Evolutionary conservation across 2,888 invertebrate species (phyloP).

Genomic region (Brachypalpus laphriformis): DNA sequence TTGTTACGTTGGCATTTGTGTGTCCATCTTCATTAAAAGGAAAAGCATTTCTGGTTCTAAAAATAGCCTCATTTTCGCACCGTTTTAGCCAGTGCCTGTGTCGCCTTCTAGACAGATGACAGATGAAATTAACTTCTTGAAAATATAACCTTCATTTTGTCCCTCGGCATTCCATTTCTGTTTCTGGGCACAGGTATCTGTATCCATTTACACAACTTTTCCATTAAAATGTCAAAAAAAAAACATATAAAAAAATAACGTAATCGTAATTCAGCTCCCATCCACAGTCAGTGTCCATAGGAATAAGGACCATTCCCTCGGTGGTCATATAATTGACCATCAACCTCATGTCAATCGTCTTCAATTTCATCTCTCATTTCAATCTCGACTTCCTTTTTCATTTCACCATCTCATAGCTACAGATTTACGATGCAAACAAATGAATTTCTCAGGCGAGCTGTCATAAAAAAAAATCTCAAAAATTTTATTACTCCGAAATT

Average conservation of each 20-base stretch:
- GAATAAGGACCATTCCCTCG: constrained; percentile 17
- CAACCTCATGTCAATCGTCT: constrained; percentile 52
- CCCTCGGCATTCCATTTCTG: background rate
- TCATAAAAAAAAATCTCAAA: constrained; percentile 41
- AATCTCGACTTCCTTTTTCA: constrained; percentile 44
- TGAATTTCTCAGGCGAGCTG: constrained; percentile 39
- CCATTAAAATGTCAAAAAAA: constrained; percentile 12
- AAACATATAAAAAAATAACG: background rate
- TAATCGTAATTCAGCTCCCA: background rate
- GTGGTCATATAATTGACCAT: constrained; percentile 39
- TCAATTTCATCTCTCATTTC: constrained; percentile 57
- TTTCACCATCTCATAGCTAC: constrained; percentile 8
- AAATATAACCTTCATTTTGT: background rate
- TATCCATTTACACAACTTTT: constrained; percentile 12
- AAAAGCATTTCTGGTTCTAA: no score
- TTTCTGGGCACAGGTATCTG: background rate
- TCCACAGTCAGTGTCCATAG: background rate
- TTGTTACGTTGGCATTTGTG: no score
- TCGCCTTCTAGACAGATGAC: no score
- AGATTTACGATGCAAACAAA: constrained; percentile 50
- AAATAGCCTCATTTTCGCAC: background rate
- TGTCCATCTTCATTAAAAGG: background rate
- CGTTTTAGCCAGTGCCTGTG: background rate
- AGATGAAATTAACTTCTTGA: background rate
- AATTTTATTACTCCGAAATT: constrained; percentile 61